Base-by-base conservation (phyloP, 2,797 vertebrate genomes). In the Danio aesculapii region DNA sequence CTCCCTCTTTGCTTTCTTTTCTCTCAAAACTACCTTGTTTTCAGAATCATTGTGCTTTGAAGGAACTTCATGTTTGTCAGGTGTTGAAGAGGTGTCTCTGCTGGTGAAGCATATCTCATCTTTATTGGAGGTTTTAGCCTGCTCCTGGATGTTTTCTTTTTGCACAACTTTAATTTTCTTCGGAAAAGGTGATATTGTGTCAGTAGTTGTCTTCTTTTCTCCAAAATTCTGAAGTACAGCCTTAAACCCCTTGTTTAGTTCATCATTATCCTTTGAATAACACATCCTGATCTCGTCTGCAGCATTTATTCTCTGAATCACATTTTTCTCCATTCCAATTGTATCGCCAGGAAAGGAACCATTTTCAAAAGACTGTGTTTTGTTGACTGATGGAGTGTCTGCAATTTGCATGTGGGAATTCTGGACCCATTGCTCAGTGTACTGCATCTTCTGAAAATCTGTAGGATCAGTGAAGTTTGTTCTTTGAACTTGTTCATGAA, bases 1-100 rank as follows among this genome's bases (percentile, higher is more conserved):
- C 90, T 96, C 93, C 0, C 50, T 84, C 21, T 21, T 84, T 61
- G 83, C 86, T 89, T 91, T 92, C 88, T 92, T 95, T 86, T 89
- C 87, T 81, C 94, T 93, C 86, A 94, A 90, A 78, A 90, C 89
- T 21, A 95, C 93, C 84, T 91, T 91, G 70, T 63, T 82, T 74
- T 88, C 69, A 39, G 52, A 55, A 55, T 61, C 17, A 59, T 14
- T 78, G 19, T 59, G 19, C 88, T 41, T 78, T 75, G 87, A 57
- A 53, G 64, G 53, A 53, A 44, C 61, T 44, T 57, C 19, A 62
- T 68, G 84, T 52, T 84, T 68, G 64, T 71, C 58, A 62, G 52
- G 80, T 81, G 30, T 44, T 13, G 6, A 55, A 17, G 19, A 13
- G 14, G 14, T 39, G 30, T 50, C 75, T 81, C 83, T 71, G 86